These are phyloP conservation scores for Metopolophium dirhodum DNA, from an alignment of 1,140 invertebrate genomes.

Conservation along the genomic window DNA sequence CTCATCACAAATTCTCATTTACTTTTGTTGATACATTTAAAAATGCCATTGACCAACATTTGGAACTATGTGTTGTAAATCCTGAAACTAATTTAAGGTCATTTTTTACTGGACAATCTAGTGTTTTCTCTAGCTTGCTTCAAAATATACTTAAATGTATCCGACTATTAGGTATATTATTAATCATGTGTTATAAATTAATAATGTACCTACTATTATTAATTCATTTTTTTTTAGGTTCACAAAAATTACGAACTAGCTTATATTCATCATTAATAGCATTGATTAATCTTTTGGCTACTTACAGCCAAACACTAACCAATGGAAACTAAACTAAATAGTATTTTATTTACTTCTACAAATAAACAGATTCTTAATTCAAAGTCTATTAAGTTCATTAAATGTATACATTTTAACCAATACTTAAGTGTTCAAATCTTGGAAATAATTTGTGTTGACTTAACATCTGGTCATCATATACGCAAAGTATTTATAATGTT, in stretches of 20 bases:
- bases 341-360: background rate
- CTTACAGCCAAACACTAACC: conserved; percentile 60
- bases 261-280: conserved; percentile 78
- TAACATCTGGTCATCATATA: conserved; percentile 85
- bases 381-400: conserved; percentile 58
- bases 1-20: conserved; percentile 61
- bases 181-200: too few species aligned
- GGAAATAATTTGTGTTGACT: conserved; percentile 83
- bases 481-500: conserved; percentile 69
- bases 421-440: conserved; percentile 81
- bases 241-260: conserved; percentile 64
- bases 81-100: conserved; percentile 44
- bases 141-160: conserved; percentile 60
- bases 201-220: background rate
- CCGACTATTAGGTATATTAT: conserved; percentile 28
- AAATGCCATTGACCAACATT: conserved; percentile 55
- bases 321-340: conserved; percentile 54
- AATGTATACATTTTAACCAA: conserved; percentile 69
- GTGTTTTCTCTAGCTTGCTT: conserved; percentile 62
- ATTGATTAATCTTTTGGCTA: conserved; percentile 64
- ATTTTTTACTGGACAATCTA: conserved; percentile 50
- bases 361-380: conserved; percentile 41
- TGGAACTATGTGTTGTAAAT: conserved; percentile 47
- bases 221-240: conserved; percentile 26
- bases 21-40: conserved; percentile 56